phyloP scores from a whole-genome alignment of 2,113 vertebrate genomes.

The Podilymbus podiceps region DNA sequence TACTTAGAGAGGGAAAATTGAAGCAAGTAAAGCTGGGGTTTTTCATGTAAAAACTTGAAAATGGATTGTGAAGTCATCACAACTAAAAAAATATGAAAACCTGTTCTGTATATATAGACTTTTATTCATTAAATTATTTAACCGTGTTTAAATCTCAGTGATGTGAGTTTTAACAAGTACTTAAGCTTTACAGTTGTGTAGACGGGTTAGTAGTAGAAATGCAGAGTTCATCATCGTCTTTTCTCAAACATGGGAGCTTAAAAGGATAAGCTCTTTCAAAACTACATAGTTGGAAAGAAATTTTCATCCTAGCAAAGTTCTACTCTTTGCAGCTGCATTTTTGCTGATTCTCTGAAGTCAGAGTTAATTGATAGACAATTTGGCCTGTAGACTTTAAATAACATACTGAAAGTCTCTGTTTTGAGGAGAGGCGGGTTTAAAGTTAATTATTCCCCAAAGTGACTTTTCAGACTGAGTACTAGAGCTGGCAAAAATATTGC shows the following conservation, averaged over 20 bases:
- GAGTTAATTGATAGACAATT: conserved; percentile 57
- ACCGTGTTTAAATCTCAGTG: not conserved
- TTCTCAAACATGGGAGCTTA: not conserved
- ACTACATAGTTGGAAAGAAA: not conserved
- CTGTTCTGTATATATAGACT: not conserved
- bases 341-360: conserved; percentile 62
- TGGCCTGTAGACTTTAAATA: conserved; percentile 63
- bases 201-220: not conserved
- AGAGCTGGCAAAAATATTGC: conserved; percentile 3
- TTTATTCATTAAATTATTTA: not conserved
- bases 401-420: conserved; percentile 54
- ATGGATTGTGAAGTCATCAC: not conserved
- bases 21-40: not conserved
- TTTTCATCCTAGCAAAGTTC: conserved; percentile 21
- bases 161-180: not conserved
- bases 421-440: conserved; percentile 45
- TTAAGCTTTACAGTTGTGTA: not conserved
- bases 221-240: not conserved
- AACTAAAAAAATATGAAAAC: not conserved
- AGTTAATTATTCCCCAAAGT: conserved; percentile 45
- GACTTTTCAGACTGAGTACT: conserved; percentile 1
- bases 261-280: not conserved
- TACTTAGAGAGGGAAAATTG: not conserved
- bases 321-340: conserved; percentile 53
- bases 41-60: not conserved